Evolutionary conservation across 1,140 invertebrate species (phyloP), one percentile per base, ranked within the genome.

Genomic region (Zaprionus capensis): DNA sequence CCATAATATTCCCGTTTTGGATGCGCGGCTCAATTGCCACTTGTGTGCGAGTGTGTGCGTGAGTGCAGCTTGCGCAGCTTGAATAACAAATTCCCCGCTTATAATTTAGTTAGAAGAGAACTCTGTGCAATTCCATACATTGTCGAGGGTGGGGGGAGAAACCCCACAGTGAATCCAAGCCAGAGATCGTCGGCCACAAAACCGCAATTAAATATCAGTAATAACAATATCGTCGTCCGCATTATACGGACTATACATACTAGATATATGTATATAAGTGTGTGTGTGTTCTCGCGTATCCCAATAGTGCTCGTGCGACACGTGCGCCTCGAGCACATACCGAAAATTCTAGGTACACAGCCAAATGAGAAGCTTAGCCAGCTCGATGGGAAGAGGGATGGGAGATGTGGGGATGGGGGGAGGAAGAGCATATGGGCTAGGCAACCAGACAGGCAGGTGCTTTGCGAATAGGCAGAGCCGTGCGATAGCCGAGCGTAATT

Each of bases 1-100:
- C 82, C 69, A 85, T 85, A 80, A 84, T 65, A 69, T 38, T 12
- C 20, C 81, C 77, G 73, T 82, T 49, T 80, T 80, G 38, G 24
- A 28, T 34, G 61, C 24, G 53, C n/a, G 44, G 22, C 62, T 67
- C 78, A 61, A 76, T 76, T 76, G 9, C 12, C 55, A 61, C 44
- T 58, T 56, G 28, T 46, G 59, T n/a, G 38, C 38, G 38, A 41
- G 12, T n/a, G 46, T 51, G 46, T 51, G 46, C 14, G 46, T 14
- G 20, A 24, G 46, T 51, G 46, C 46, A 51, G 20, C 11, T 44
- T 44, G 41, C 17, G 46, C 46, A 51, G 46, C 12, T 46, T 57
- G 55, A 56, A 67, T 46, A 46, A 58, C 53, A 46, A 68, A 68
- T 68, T 58, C 53, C 36, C 38, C 34, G 65, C 41, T 67, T 67